Base-by-base conservation (phyloP, 2,113 vertebrate species). In the Struthidea cinerea region DNA sequence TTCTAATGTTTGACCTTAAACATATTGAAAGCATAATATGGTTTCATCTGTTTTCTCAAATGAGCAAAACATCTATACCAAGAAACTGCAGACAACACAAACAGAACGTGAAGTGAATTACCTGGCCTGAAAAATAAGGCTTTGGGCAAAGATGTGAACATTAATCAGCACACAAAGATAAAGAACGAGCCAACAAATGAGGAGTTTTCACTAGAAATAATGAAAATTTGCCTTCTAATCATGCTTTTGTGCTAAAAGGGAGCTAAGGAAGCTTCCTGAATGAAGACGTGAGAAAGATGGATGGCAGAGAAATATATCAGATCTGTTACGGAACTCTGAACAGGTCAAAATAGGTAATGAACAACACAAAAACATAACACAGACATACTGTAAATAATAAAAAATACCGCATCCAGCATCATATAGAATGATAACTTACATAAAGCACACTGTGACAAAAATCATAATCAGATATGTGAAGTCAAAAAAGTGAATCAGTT, bases 1-100 rank as follows among this genome's bases (percentile, higher is more conserved):
- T 92, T 94, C 94, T 96, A 93, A 95, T 92, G 80, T 91, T 79
- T 95, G 93, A 96, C 94, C 88, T 92, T 47, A 96, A 92, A 92
- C 28, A 42, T 84, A 89, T 10, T 79, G 90, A 75, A 93, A 90
- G 73, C 59, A 53, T 90, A 95, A 91, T 73, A 84, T 7, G 21
- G 80, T 87, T 96, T 95, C 77, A 82, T 89, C 83, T 75, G 73
- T 90, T 95, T 90, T 84, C 92, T 93, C 69, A 87, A 95, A 87
- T 3, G 37, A 84, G 83, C 73, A 53, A 81, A 95, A 82, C 49
- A 86, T 70, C 80, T 79, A 53, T 20, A 82, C 68, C 32, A 81
- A 78, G 89, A 79, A 93, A 82, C 65, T 76, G 77, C 53, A 84
- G 65, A 92, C 49, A 82, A 84, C 80, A 76, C 82, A 92, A 96